phyloP scores from a whole-genome alignment of 2,888 invertebrate species.

The Dione vanillae region DNA sequence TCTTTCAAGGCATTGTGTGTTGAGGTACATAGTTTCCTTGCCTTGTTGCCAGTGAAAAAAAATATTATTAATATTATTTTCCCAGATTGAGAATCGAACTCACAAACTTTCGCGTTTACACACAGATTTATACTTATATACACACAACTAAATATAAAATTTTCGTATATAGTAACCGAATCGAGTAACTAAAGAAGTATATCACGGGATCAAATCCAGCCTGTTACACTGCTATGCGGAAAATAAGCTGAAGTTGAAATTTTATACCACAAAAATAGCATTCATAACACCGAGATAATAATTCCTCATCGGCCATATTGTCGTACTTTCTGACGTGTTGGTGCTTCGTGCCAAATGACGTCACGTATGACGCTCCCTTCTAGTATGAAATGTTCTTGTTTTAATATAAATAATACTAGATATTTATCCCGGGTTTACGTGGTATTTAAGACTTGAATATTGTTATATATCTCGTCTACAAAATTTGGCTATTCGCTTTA shows the following conservation, averaged over 20 bases:
- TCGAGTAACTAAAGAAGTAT: not conserved
- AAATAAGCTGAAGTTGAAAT: not conserved
- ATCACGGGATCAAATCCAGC: not conserved
- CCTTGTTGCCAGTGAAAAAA: too few species aligned
- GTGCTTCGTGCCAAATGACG: conserved; percentile 44
- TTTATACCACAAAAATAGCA: conserved; percentile 39
- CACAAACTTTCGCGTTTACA: too few species aligned
- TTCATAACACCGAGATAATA: conserved; percentile 42
- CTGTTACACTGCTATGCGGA: not conserved
- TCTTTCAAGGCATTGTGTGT: too few species aligned
- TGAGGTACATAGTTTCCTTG: too few species aligned
- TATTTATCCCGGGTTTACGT: not conserved
- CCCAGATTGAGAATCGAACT: too few species aligned
- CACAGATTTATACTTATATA: too few species aligned
- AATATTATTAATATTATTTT: too few species aligned
- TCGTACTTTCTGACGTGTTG: conserved; percentile 40
- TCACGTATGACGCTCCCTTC: conserved; percentile 37
- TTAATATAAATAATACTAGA: not conserved
- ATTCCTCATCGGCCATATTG: conserved; percentile 39
- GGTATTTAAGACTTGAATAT: not conserved
- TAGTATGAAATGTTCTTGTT: conserved; percentile 11
- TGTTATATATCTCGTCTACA: too few species aligned
- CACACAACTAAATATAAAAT: too few species aligned
- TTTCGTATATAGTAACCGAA: too few species aligned
- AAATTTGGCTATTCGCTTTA: too few species aligned